Base-by-base conservation (phyloP, 2,888 invertebrate genomes). In the Galerucella calmariensis region DNA sequence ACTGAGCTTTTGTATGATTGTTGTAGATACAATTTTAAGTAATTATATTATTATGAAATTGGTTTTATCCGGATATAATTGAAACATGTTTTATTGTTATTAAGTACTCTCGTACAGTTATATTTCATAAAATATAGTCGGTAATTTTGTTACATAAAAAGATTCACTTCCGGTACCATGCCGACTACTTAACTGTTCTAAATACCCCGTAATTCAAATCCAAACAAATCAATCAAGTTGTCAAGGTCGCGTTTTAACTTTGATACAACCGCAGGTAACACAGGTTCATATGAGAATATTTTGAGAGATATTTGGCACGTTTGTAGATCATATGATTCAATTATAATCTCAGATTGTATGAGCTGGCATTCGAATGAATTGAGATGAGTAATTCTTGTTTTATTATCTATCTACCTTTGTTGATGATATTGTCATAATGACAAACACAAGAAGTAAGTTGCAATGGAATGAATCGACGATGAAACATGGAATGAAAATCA, bases 181-280 rank as follows among this genome's bases (percentile, higher is more conserved):
- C 16, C 20, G 9, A 20, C 20, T 56, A 56, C 16, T 56, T 56
- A 20, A 51, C n/a, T 20, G 61, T 35, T 61, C 35, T 35, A 61
- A 6, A 24, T 35, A 10, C 48, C 14, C 14, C 48, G 14, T 59
- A 24, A 59, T 59, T 11, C 12, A 12, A 20, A 61, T 56, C 56
- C 27, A 61, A 61, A 61, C 35, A 12, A 14, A 35, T 61, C 61
- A 61, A 61, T 61, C 61, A 61, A 56, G 20, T n/a, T 61, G 61
- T 35, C 61, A 61, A 61, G 61, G 61, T 61, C 27, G 24, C 61
- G 0, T 61, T 61, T 61, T 16, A 35, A 61, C 35, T 61, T 61
- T 61, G 61, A 35, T 61, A 11, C 3, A 61, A 61, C 35, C 61
- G 61, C 61, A 61, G 35, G 27, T 35, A 35, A 27, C 27, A 35